Conservation (phyloP, 2,888 invertebrate genomes). For the Oegoconia quadripuncta region DNA sequence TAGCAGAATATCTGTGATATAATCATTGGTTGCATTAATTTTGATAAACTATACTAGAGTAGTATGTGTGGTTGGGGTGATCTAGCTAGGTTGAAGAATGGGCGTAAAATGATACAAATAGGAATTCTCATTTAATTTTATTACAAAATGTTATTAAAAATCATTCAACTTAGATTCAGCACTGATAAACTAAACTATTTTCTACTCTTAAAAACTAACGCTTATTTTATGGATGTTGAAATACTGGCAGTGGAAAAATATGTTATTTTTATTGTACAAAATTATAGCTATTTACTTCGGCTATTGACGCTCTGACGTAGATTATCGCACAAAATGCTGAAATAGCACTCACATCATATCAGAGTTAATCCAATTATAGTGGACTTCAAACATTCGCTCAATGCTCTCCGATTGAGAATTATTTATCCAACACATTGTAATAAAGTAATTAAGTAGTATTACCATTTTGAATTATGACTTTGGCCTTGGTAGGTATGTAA, state of each 20-base stretch:
- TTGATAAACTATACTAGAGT: too few relatives aligned
- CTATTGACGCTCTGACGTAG: too few relatives aligned
- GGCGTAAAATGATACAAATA: not conserved
- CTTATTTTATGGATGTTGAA: conserved; percentile 64
- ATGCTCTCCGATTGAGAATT: too few relatives aligned
- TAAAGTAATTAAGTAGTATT: too few relatives aligned
- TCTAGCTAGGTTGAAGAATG: not conserved
- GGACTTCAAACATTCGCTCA: too few relatives aligned
- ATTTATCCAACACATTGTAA: too few relatives aligned
- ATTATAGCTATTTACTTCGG: conserved; percentile 29
- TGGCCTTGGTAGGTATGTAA: not conserved
- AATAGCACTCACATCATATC: too few relatives aligned
- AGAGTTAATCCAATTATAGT: too few relatives aligned
- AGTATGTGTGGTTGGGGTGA: too few relatives aligned
- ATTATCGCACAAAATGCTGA: too few relatives aligned
- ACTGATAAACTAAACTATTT: conserved; percentile 43
- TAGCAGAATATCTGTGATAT: too few relatives aligned
- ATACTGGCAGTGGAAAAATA: conserved; percentile 80
- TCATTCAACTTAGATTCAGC: conserved; percentile 63
- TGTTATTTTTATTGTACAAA: conserved; percentile 41
- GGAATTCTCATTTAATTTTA: conserved; percentile 51
- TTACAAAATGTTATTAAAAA: conserved; percentile 79
- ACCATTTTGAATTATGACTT: not conserved
- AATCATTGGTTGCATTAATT: too few relatives aligned
- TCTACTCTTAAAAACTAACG: conserved; percentile 44